Conservation (phyloP, 2,888 invertebrate species). For the Cheilosia pagana region DNA sequence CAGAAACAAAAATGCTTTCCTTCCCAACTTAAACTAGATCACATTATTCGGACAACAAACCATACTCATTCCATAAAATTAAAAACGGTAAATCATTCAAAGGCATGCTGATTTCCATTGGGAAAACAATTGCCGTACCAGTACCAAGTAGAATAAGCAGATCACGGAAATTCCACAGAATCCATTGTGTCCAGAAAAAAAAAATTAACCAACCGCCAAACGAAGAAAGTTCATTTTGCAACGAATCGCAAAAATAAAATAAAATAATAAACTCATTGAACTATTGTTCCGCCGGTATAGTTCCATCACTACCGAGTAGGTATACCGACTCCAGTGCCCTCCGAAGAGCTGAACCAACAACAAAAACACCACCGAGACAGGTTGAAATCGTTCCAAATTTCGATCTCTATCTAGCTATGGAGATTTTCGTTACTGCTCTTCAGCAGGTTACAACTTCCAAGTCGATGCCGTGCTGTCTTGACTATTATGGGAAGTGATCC, state of each 20-base stretch:
- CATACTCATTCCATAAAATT: slow-evolving; percentile 27
- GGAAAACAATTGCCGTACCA: slow-evolving; percentile 19
- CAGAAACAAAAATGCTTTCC: not conserved
- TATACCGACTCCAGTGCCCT: slow-evolving; percentile 10
- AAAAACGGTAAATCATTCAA: slow-evolving; percentile 61
- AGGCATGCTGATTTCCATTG: slow-evolving; percentile 58
- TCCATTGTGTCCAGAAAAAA: slow-evolving; percentile 4
- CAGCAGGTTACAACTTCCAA: slow-evolving; percentile 50
- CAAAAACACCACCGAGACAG: slow-evolving; percentile 60
- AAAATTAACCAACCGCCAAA: not conserved
- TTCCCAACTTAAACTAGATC: slow-evolving; percentile 32
- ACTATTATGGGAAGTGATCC: slow-evolving; percentile 59
- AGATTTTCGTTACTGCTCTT: slow-evolving; percentile 42
- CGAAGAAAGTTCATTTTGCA: slow-evolving; percentile 60
- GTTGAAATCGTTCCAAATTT: slow-evolving; percentile 58
- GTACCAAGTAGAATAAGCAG: slow-evolving; percentile 29
- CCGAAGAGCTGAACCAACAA: not conserved
- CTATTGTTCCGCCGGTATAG: slow-evolving; percentile 43
- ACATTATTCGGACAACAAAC: not conserved
- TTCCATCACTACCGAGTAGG: not conserved
- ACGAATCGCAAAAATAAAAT: slow-evolving; percentile 26
- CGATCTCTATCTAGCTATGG: slow-evolving; percentile 29
- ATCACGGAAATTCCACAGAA: slow-evolving; percentile 56
- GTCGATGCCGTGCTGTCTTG: slow-evolving; percentile 48
- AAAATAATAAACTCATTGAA: slow-evolving; percentile 59